Evolutionary conservation across 2,797 vertebrate species (phyloP), one percentile per base, ranked within the genome.

Genomic region (Gouania willdenowi): DNA sequence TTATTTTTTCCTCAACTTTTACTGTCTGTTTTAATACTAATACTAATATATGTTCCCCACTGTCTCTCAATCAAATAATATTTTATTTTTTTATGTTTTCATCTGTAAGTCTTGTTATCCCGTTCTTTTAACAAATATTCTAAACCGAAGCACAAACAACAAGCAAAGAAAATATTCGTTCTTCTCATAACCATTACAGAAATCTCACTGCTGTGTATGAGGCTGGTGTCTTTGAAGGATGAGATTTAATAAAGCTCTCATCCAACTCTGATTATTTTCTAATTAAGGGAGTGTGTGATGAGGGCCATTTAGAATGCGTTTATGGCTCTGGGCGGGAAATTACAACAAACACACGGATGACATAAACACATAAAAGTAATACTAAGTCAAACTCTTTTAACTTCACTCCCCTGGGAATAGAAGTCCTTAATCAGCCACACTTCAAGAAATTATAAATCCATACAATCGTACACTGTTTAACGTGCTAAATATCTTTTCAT

Each of bases 171-270:
- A 43, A 45, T 26, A 35, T 47, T 29, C 1, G 48, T 73, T 70
- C 52, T 47, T 66, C 71, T 77, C 66, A 73, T 49, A 62, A 66
- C 46, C 28, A 0, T 68, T 66, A 81, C 71, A 54, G 69, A 82
- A 71, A 56, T 53, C 59, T 56, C 59, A 27, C 74, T 69, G 47
- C 45, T 53, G 52, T 42, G 66, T 77, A 77, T 59, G 57, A 50
- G 42, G 57, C 65, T 79, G 74, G 81, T 64, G 43, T 51, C 61
- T 79, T 50, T 73, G 63, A 64, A 69, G 70, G 63, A 79, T 71
- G 62, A 63, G 59, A 78, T 79, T 82, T 84, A 83, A 83, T 83
- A 79, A 86, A 77, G 63, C 71, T 61, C 72, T 82, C 66, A 73
- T 75, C 74, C 61, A 83, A 38, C 74, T 60, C 67, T 80, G 72